These are phyloP conservation scores for Odiellus spinosus DNA, from an alignment of 2,888 invertebrate genomes.

Conservation along the genomic window DNA sequence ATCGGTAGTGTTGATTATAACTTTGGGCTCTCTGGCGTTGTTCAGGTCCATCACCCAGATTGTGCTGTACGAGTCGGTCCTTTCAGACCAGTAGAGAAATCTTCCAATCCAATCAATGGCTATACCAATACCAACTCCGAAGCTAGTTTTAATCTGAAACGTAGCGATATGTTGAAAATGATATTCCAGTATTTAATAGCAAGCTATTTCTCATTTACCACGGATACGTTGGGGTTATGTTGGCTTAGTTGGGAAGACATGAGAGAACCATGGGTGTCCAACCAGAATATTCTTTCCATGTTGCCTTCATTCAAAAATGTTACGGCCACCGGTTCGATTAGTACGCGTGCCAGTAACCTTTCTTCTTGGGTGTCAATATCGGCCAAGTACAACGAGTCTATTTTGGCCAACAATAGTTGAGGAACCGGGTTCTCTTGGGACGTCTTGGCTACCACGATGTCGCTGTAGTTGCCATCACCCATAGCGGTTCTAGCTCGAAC, in stretches of 20 bases:
- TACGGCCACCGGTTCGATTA: constrained; percentile 50
- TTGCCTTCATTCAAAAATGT: constrained; percentile 41
- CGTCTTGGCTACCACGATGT: constrained; percentile 46
- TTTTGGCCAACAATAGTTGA: constrained; percentile 52
- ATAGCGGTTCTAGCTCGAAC: constrained; percentile 64
- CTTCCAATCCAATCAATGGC: constrained; percentile 77
- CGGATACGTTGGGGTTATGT: not conserved
- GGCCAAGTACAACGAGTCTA: constrained; percentile 48
- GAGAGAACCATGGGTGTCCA: constrained; percentile 56
- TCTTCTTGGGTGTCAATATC: constrained; percentile 51
- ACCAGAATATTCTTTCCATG: constrained; percentile 63
- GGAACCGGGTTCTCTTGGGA: constrained; percentile 57
- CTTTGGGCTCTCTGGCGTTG: constrained; percentile 17
- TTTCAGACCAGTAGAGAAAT: constrained; percentile 64
- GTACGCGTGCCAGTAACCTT: constrained; percentile 16
- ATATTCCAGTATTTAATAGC: too few relatives aligned
- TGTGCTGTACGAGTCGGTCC: constrained; percentile 33
- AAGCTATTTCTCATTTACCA: not conserved
- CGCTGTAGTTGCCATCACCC: constrained; percentile 54
- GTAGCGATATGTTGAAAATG: too few relatives aligned
- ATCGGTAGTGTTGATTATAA: constrained; percentile 22
- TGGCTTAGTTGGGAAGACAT: constrained; percentile 28
- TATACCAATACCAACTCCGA: constrained; percentile 45
- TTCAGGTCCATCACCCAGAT: constrained; percentile 26
- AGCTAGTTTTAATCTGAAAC: constrained; percentile 30